These are phyloP conservation scores for Hemiscyllium ocellatum DNA, from an alignment of 2,113 vertebrate genomes.

Conservation along the genomic window DNA sequence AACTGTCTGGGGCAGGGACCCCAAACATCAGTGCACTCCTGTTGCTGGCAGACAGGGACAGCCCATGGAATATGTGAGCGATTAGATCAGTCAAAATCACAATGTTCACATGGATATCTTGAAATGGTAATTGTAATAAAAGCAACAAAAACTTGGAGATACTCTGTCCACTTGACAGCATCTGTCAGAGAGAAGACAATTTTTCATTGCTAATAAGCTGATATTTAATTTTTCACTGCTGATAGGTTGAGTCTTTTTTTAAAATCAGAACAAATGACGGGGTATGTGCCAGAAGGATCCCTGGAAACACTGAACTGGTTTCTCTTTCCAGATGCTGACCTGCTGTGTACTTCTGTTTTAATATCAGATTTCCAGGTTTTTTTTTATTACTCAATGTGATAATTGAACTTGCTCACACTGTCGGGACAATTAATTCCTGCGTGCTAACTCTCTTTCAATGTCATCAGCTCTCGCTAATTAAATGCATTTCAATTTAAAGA, in stretches of 20 bases:
- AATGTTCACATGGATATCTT: neutral
- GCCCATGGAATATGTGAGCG: neutral
- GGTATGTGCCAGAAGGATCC: neutral
- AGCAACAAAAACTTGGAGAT: neutral
- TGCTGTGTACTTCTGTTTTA: neutral
- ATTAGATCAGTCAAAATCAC: neutral
- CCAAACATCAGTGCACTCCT: neutral
- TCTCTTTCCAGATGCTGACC: neutral
- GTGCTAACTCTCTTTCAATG: slow-evolving; percentile 1
- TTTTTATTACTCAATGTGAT: slow-evolving; percentile 26
- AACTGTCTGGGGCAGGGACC: neutral
- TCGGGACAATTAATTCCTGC: slow-evolving; percentile 19
- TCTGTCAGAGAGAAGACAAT: neutral
- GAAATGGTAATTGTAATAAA: neutral
- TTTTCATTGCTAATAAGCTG: neutral
- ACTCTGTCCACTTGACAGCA: neutral
- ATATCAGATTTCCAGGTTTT: slow-evolving; percentile 18
- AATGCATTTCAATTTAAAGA: slow-evolving; percentile 23
- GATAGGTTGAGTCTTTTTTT: neutral
- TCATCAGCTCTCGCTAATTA: slow-evolving; percentile 10
- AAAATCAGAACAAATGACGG: neutral
- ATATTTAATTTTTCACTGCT: neutral
- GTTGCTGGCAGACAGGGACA: neutral
- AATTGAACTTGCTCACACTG: neutral
- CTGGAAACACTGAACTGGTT: neutral